phyloP scores from a whole-genome alignment of 2,888 invertebrate species.

The Pandemis cinnamomeana region DNA sequence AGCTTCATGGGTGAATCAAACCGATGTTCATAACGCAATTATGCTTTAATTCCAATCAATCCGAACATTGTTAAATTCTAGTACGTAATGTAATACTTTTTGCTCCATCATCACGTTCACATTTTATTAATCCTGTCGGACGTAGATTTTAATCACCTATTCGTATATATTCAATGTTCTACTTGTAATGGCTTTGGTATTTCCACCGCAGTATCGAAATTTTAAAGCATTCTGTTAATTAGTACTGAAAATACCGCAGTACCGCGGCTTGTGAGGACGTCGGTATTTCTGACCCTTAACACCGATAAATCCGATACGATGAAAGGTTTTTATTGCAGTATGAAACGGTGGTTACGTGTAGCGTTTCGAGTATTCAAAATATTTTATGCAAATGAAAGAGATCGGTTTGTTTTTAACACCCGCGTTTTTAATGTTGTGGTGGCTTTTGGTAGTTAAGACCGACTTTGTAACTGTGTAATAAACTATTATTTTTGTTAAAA shows the following conservation, averaged over 20 bases:
- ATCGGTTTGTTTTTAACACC: neutral
- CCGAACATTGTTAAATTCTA: neutral
- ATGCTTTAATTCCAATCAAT: neutral
- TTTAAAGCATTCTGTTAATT: conserved; percentile 32
- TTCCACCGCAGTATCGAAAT: conserved; percentile 15
- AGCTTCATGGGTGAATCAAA: too few relatives aligned
- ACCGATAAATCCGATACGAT: conserved; percentile 9
- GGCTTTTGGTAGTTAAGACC: too few relatives aligned
- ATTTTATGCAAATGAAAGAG: neutral
- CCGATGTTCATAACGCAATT: too few relatives aligned
- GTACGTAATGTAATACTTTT: neutral
- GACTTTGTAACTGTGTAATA: too few relatives aligned
- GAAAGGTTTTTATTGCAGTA: neutral
- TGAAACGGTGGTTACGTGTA: neutral
- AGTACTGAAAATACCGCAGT: conserved; percentile 23
- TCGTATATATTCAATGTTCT: neutral
- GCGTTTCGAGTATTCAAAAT: neutral
- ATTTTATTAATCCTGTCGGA: neutral
- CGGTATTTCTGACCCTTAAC: conserved; percentile 8
- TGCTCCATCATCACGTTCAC: neutral
- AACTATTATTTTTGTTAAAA: too few relatives aligned
- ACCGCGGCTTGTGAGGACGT: neutral
- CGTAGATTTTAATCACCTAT: neutral
- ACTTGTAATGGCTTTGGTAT: conserved; percentile 7
- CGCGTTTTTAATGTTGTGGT: too few relatives aligned